phyloP scores from a whole-genome alignment of 2,113 vertebrate genomes.

The Chauna torquata region DNA sequence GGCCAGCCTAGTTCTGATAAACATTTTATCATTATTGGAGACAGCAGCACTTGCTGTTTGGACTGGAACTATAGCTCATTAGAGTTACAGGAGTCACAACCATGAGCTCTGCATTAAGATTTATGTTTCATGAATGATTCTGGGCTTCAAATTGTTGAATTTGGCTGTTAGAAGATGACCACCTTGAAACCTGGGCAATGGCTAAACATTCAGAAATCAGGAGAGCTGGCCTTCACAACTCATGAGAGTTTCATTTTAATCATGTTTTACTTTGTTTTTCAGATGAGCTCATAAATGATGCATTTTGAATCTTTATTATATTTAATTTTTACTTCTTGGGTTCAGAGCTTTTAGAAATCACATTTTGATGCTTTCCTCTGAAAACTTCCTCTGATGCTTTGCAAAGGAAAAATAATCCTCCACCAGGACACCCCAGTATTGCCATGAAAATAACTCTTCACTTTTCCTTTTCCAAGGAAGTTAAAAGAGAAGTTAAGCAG shows the following conservation, averaged over 20 bases:
- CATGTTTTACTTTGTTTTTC: neutral
- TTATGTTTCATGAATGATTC: neutral
- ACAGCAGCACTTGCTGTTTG: neutral
- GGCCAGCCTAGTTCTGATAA: neutral
- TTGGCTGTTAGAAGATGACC: neutral
- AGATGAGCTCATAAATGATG: neutral
- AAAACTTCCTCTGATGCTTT: neutral
- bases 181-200: neutral
- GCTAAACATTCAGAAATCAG: neutral
- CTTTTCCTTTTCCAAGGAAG: neutral
- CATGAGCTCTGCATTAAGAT: neutral
- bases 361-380: neutral
- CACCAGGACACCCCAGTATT: neutral
- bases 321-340: neutral
- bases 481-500: neutral
- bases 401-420: neutral
- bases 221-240: neutral
- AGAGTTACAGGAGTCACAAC: neutral
- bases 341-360: neutral
- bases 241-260: neutral
- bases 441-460: neutral
- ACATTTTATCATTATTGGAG: neutral
- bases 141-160: neutral
- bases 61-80: neutral
- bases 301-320: neutral